Evolutionary conservation across 2,113 vertebrate genomes (phyloP).

Genomic region (Archilochus colubris): DNA sequence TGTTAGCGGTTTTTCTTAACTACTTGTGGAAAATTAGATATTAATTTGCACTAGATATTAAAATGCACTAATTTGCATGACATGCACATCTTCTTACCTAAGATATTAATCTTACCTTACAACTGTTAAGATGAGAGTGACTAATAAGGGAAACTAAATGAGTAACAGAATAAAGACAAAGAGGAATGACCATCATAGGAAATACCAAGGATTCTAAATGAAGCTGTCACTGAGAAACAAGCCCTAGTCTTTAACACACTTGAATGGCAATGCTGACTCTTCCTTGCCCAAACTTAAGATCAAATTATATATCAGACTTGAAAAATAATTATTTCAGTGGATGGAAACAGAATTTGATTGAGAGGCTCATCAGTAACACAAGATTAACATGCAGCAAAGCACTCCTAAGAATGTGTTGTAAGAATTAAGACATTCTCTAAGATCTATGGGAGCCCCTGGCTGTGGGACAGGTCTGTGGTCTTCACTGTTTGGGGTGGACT

Average conservation of each 20-base stretch:
- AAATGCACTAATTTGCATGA: background rate
- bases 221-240: background rate
- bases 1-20: background rate
- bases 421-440: background rate
- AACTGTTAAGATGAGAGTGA: background rate
- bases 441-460: background rate
- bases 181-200: background rate
- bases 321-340: background rate
- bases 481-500: background rate
- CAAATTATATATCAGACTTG: background rate
- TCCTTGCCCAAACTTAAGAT: background rate
- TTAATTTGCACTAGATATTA: background rate
- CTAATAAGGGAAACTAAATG: background rate
- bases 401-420: background rate
- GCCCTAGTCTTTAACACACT: background rate
- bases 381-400: background rate
- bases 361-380: background rate
- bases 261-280: rapidly evolving
- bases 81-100: background rate
- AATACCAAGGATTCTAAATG: background rate
- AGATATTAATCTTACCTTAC: background rate
- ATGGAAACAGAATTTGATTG: background rate
- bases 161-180: background rate
- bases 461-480: background rate
- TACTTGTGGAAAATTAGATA: background rate